Evolutionary conservation across 2,888 invertebrate species (phyloP).

Genomic region (Blera fallax): DNA sequence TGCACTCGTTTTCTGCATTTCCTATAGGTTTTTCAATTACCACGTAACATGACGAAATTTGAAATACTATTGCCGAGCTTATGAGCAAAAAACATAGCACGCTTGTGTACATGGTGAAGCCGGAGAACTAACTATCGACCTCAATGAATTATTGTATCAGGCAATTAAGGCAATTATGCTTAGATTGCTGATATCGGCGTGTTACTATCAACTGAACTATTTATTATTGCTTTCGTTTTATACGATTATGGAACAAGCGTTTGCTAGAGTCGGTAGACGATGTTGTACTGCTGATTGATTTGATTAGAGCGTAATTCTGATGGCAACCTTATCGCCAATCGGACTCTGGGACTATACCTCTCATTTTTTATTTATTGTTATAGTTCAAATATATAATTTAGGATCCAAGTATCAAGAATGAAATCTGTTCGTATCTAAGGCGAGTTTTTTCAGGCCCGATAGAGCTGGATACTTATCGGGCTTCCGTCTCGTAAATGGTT

Average conservation of each 20-base stretch:
- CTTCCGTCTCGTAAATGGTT: too few relatives aligned
- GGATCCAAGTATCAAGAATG: too few relatives aligned
- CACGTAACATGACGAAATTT: conserved; percentile 40
- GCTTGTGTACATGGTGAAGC: conserved; percentile 38
- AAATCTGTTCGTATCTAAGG: too few relatives aligned
- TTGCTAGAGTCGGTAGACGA: neutral
- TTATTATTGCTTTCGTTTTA: conserved; percentile 4
- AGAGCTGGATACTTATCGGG: too few relatives aligned
- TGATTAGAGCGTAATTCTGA: neutral
- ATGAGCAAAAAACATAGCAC: conserved; percentile 2
- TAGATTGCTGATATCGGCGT: conserved; percentile 19
- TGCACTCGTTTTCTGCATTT: conserved; percentile 69
- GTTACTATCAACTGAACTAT: conserved; percentile 21
- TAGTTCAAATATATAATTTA: too few relatives aligned
- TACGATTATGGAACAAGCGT: neutral
- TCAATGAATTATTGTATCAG: neutral
- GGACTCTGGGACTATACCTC: neutral
- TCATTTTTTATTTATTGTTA: neutral
- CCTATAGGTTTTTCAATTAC: conserved; percentile 33
- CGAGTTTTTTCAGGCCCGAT: too few relatives aligned
- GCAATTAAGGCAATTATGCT: conserved; percentile 38
- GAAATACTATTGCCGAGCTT: conserved; percentile 19
- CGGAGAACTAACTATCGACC: neutral
- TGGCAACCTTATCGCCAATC: neutral
- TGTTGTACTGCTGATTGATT: conserved; percentile 10